Base-by-base conservation (phyloP, 2,113 vertebrate genomes). In the Brachyhypopomus occidentalis region DNA sequence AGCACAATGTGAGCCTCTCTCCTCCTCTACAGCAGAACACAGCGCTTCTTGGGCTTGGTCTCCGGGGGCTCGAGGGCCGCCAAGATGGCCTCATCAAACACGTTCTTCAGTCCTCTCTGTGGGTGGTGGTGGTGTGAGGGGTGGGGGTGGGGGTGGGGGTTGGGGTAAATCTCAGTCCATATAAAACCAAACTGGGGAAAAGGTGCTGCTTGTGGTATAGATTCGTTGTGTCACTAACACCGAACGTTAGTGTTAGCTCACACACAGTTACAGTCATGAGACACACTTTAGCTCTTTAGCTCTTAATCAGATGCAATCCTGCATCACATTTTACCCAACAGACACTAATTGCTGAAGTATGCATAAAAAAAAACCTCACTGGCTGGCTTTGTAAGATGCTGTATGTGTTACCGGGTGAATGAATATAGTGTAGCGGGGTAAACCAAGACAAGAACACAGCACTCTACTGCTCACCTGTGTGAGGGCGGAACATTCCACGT, bases 401-500 rank as follows among this genome's bases (percentile, higher is more conserved):
- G 30, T 3, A 30, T 41, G 45, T 52, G 45, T 52, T 52, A 52
- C 12, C 3, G 12, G 9, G 45, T 14, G 45, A 52, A 2, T 52
- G 12, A 14, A 14, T 14, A 14, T 14, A 9, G 41, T 41, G 5
- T 9, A 41, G 41, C 41, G 5, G 5, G 9, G 41, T 41, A 17
- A 66, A 36, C 5, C 2, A 36, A 30, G n/a, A n/a, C 19, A 60
- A 22, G 4, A 27, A 52, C 11, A 23, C 69, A 23, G 75, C 2
- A 36, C 11, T 71, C 19, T 20, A 16, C 14, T 16, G 4, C 89
- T 88, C 90, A 99, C 97, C 96, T 98, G 97, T 72, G 97, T 98
- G 38, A 98, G 96, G 5, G 97, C 97, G 83, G 97, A 98, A 90
- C 97, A 99, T 87, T 98, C 97, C 92, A 99, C 97, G 0, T 98